A percentile compares a stretch with the other conserved stretches of the same genome.
phyloP scores from a whole-genome alignment of 2,888 invertebrate genomes.

The Drosophila atroscutellata region DNA sequence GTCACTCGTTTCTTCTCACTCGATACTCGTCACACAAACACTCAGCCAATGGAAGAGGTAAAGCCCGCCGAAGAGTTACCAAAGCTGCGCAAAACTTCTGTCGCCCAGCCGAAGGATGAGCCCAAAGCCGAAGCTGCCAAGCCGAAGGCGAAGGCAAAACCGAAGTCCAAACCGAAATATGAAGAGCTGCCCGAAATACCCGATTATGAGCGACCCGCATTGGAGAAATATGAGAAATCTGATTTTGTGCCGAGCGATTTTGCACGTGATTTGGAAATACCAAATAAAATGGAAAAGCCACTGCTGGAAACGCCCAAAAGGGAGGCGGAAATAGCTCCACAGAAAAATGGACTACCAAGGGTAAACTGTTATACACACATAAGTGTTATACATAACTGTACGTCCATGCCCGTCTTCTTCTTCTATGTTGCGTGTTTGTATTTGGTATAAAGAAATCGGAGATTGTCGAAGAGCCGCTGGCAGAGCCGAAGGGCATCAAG shows the following conservation, averaged over 20 bases:
- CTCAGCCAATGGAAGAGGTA: constrained; percentile 79
- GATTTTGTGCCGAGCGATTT: constrained; percentile 86
- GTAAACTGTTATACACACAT: constrained; percentile 56
- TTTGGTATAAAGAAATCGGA: constrained; percentile 74
- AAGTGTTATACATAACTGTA: constrained; percentile 1
- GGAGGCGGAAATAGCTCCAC: constrained; percentile 62
- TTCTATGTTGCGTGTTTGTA: constrained; percentile 6
- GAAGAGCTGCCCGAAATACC: constrained; percentile 88
- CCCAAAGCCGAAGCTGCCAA: constrained; percentile 77
- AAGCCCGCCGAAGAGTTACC: constrained; percentile 82
- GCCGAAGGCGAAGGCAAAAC: constrained; percentile 79
- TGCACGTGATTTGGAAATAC: constrained; percentile 81
- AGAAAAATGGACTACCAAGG: constrained; percentile 83
- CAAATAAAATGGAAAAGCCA: constrained; percentile 83
- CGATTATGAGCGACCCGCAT: constrained; percentile 91
- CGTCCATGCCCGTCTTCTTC: background rate
- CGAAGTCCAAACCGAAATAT: constrained; percentile 85
- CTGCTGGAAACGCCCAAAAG: constrained; percentile 69
- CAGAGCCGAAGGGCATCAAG: constrained; percentile 75
- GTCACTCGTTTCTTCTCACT: background rate
- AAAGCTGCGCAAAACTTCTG: constrained; percentile 83
- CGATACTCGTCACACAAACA: constrained; percentile 5
- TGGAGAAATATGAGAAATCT: constrained; percentile 89
- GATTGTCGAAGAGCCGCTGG: constrained; percentile 55
- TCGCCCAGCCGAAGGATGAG: constrained; percentile 80